Conservation (phyloP, 2,113 vertebrate genomes). For the Dasyurus viverrinus region DNA sequence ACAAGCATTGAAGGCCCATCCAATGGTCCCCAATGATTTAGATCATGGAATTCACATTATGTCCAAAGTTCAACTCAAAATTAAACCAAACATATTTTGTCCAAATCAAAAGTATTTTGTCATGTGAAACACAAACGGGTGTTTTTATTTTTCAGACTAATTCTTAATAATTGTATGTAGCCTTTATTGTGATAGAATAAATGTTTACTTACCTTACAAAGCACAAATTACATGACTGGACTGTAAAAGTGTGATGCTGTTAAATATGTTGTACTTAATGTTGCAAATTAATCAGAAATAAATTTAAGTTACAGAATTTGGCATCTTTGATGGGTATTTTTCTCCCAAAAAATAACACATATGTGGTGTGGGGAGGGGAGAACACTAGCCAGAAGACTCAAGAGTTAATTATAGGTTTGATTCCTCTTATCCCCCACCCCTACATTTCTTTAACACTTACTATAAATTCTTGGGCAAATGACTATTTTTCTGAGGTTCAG, state of each 20-base stretch:
- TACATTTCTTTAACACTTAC: neutral
- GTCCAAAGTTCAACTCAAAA: constrained; percentile 51
- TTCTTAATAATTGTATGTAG: constrained; percentile 74
- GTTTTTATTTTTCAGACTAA: constrained; percentile 81
- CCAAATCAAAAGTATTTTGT: constrained; percentile 69
- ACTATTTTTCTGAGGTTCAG: neutral
- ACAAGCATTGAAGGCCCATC: neutral
- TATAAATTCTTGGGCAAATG: neutral
- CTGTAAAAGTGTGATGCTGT: constrained; percentile 82
- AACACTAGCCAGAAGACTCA: neutral
- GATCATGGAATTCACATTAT: neutral
- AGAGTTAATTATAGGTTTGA: neutral
- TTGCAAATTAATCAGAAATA: constrained; percentile 83
- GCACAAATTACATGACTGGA: constrained; percentile 82
- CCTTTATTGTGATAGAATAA: constrained; percentile 80
- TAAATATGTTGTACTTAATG: constrained; percentile 78
- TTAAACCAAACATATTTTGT: constrained; percentile 28
- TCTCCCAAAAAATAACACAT: neutral
- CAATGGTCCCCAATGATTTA: constrained; percentile 21
- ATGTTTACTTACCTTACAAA: constrained; percentile 83
- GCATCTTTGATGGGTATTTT: constrained; percentile 7
- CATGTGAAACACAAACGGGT: constrained; percentile 64
- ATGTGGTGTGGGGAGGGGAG: neutral
- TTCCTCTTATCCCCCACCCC: too few species aligned
- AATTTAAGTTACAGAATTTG: constrained; percentile 78